Base-by-base conservation (phyloP, 2,888 invertebrate species). In the Ypsolopha sequella region DNA sequence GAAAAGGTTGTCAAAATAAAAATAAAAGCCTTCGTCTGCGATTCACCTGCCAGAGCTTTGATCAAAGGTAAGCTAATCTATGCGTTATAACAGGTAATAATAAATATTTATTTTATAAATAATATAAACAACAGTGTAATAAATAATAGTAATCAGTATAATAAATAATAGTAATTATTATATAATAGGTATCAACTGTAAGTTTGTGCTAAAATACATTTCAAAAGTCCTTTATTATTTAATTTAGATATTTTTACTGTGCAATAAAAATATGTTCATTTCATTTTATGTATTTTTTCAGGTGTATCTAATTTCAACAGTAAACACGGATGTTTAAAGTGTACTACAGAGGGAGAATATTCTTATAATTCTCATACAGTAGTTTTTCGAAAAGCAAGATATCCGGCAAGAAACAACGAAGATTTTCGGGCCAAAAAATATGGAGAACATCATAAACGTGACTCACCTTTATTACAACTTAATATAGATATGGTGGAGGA, bases 251-350 rank as follows among this genome's bases (percentile, higher is more conserved):
- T 35, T 51, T 43, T 13, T 24, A 44, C 38, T 34, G 39, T 39
- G 9, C 9, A 39, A 39, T 9, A 39, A n/a, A 39, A n/a, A n/a
- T n/a, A n/a, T 9, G 9, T n/a, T n/a, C 11, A n/a, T 39, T n/a
- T n/a, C 39, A 39, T n/a, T 48, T 33, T 43, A 38, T 24, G 36
- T 52, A 38, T n/a, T 49, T 51, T 55, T 53, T 14, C 55, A 53
- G 52, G 53, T 39, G 56, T 56, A 9, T 50, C 45, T n/a, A 56
- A 56, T 49, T 56, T 53, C 38, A 56, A 54, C 36, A 38, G 52
- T 10, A 55, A 52, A 51, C 52, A 55, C 14, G 55, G 55, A 35
- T 53, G 55, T 35, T n/a, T 52, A 24, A 55, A 55, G 43, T 55
- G 53, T 44, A 48, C 51, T 6, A 34, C 38, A 10, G 50, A 51